Evolutionary conservation across 2,888 invertebrate species (phyloP), one percentile per base, ranked within the genome.

Genomic region (Lomographa bimaculata): DNA sequence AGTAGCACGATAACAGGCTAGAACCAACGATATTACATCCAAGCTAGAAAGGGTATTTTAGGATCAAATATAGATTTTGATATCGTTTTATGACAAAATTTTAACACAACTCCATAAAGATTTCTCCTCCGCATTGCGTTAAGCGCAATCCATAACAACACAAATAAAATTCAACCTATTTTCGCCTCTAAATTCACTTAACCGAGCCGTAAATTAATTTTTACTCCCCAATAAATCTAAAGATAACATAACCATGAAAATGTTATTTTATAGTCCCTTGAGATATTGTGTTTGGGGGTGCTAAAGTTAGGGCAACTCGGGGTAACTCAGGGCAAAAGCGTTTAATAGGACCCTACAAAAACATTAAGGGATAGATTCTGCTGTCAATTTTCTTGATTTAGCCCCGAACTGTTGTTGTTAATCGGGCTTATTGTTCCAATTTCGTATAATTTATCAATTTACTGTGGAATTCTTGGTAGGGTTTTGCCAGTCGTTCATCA

Each of bases 241-340:
- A 43, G 44, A 50, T 44, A 50, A 42, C 52, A 60, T 56, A 65
- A 54, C 58, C 56, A 50, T 49, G 44, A 50, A 53, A 60, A 40
- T 64, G 57, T 56, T 46, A 52, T 60, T 67, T 65, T 70, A 68
- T 68, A 56, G 52, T 53, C 50, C 59, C 34, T 60, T 57, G 53
- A 60, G 57, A 64, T 71, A 66, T 71, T 76, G 68, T 73, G 73
- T 70, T 65, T 59, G 63, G 60, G 29, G 66, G 60, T 50, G 54
- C 50, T 49, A 56, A 57, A 57, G 50, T 58, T 48, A 54, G 66
- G 70, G 63, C n/a, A 20, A 7, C 24, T 26, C 7, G 5, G 28
- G 33, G 28, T 45, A 48, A 28, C n/a, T n/a, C n/a, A n/a, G n/a
- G n/a, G 40, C 55, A 57, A 53, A 56, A 54, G 29, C 62, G 55